These are phyloP conservation scores for Aphis gossypii DNA, from an alignment of 1,140 invertebrate species.

Conservation along the genomic window DNA sequence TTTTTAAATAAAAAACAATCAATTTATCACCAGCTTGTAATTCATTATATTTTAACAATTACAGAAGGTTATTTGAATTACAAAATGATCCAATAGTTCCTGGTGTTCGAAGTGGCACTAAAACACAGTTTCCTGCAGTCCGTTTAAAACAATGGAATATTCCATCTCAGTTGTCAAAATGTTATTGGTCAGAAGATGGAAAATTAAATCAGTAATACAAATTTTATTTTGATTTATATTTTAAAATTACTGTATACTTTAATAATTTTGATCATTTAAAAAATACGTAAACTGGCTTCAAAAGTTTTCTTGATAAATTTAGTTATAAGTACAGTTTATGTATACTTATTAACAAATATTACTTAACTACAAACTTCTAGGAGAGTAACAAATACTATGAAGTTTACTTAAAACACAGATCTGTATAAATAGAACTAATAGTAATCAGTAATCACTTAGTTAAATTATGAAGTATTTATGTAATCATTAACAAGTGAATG, in stretches of 20 bases:
- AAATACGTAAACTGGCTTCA: no score
- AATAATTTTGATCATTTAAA: no score
- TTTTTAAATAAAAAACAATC: not conserved
- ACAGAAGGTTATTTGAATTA: slow-evolving; percentile 37
- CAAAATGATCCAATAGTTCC: slow-evolving; percentile 40
- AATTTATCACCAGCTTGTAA: not conserved
- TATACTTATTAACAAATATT: not conserved
- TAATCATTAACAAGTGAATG: not conserved
- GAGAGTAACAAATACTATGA: not conserved
- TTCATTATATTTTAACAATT: not conserved
- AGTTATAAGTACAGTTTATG: not conserved
- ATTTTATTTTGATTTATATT: not conserved
- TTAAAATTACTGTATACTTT: not conserved
- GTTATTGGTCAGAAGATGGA: not conserved
- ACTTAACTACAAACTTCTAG: not conserved
- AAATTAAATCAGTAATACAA: slow-evolving; percentile 22
- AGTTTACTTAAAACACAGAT: not conserved
- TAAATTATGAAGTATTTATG: not conserved
- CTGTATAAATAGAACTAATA: not conserved
- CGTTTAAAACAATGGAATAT: not conserved
- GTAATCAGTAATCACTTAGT: not conserved
- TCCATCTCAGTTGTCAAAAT: not conserved
- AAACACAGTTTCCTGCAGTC: not conserved
- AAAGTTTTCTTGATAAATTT: no score
- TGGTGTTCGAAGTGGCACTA: not conserved